Evolutionary conservation across 2,888 invertebrate genomes (phyloP), one percentile per base, ranked within the genome.

Genomic region (Eueremaeus valkanovi): DNA sequence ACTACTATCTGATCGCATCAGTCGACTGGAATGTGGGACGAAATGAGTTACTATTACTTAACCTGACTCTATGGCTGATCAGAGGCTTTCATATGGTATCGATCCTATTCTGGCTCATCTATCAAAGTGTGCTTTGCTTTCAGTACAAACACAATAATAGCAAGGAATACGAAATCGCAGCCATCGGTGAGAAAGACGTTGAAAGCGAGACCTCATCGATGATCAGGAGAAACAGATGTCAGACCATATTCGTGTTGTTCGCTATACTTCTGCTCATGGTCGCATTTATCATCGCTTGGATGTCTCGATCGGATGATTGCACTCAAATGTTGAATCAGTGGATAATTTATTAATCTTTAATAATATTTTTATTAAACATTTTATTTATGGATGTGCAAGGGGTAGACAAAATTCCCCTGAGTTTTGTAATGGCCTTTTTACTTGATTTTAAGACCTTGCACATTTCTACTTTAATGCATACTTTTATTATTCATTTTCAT

Each of bases 101-200:
- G 5, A 68, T 74, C 1, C 11, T 74, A 8, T 74, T 74, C 21
- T 74, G 74, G 74, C 33, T 66, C 11, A 16, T 66, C 33, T 66
- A 66, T 66, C 40, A 66, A 8, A 3, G 5, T 9, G n/a, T 36
- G 3, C 3, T 9, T 9, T 66, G 66, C 31, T 9, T 36, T 8
- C 18, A 3, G 9, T 31, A 16, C 6, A 8, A 1, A 16, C 2
- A 21, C n/a, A 36, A 66, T 21, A 66, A 66, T 61, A 61, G 31
- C 31, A 6, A 31, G 29, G 58, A 61, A 16, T 61, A 61, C 21
- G n/a, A n/a, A 11, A 36, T 36, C 31, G 66, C 40, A 8, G 66
- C 66, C 33, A 40, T 21, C 11, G 40, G n/a, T 2, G 66, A 66
- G 36, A 66, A 36, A 21, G 66, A 66, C 9, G 21, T 36, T 5